A percentile compares a stretch with the other conserved stretches of the same genome.
These are phyloP conservation scores for Pseudopipra pipra DNA, from an alignment of 2,113 vertebrate species.

Conservation along the genomic window DNA sequence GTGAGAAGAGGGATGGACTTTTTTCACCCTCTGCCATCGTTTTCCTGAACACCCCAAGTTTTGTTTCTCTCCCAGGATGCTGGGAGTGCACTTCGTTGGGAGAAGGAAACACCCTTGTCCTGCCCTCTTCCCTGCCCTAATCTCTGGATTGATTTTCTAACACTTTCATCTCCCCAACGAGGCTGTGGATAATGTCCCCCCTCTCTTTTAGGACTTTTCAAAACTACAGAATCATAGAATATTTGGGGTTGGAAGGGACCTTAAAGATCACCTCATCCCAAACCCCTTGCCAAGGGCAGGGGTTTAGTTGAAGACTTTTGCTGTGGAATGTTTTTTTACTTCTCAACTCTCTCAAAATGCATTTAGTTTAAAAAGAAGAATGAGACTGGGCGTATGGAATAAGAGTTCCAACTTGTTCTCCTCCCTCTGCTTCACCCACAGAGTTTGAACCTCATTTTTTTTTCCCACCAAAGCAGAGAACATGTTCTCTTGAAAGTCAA, in stretches of 20 bases:
- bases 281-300: neutral
- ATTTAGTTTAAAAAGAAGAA: neutral
- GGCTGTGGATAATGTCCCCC: neutral
- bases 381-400: accelerated
- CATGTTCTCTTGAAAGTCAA: accelerated
- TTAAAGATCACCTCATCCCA: neutral
- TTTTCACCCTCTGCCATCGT: neutral
- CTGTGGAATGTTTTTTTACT: neutral
- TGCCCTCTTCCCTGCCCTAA: neutral
- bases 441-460: neutral
- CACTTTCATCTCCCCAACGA: neutral
- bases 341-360: neutral
- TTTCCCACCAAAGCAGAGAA: accelerated
- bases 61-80: neutral
- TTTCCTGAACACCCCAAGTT: neutral
- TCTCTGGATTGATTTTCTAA: neutral
- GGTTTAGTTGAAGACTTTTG: neutral
- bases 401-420: neutral
- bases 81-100: neutral
- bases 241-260: neutral
- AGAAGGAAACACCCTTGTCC: accelerated
- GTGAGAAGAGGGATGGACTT: neutral
- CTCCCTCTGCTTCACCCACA: neutral
- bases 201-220: neutral
- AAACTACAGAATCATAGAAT: neutral